Base-by-base conservation (phyloP, 2,797 vertebrate genomes). In the Clarias laeviceps region DNA sequence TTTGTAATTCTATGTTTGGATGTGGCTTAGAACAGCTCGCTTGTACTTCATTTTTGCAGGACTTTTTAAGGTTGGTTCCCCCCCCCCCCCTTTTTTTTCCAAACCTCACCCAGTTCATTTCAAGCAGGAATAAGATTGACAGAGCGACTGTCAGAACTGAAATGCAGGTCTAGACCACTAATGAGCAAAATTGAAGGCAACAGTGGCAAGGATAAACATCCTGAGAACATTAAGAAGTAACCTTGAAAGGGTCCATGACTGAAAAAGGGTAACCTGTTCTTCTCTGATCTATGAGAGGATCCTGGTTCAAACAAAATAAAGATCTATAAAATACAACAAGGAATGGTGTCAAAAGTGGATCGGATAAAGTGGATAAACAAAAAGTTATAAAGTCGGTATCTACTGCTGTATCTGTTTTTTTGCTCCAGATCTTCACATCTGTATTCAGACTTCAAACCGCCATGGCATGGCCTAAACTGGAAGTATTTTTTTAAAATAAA, bases 1-100 rank as follows among this genome's bases (percentile, higher is more conserved):
- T 79, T 62, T 79, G 57, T 62, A 37, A 79, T 78, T 78, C 76
- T 34, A 29, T 62, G 76, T 79, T 62, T 79, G 57, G 32, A 79
- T 37, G 57, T 37, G 57, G 32, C 57, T 62, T 79, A 79, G 76
- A 62, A 62, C 57, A 79, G 76, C 32, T 62, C 3, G 14, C 22
- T 59, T 9, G 20, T 6, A 20, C 57, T 24, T 61, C 57, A n/a
- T 22, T 62, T 79, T 78, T 37, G 56, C 32, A 11, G 57, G 22
- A 40, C 32, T 37, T 11, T 59, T 77, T 9, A 76, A 56, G 27
- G n/a, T n/a, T n/a, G n/a, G n/a, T n/a, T n/a, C n/a, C n/a, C n/a
- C n/a, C n/a, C n/a, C n/a, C n/a, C n/a, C n/a, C n/a, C n/a, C n/a
- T n/a, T n/a, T n/a, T n/a, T 40, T 56, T 59, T 7, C 14, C 17